Evolutionary conservation across 1,140 invertebrate genomes (phyloP), one percentile per base, ranked within the genome.

Genomic region (Lineus longissimus): DNA sequence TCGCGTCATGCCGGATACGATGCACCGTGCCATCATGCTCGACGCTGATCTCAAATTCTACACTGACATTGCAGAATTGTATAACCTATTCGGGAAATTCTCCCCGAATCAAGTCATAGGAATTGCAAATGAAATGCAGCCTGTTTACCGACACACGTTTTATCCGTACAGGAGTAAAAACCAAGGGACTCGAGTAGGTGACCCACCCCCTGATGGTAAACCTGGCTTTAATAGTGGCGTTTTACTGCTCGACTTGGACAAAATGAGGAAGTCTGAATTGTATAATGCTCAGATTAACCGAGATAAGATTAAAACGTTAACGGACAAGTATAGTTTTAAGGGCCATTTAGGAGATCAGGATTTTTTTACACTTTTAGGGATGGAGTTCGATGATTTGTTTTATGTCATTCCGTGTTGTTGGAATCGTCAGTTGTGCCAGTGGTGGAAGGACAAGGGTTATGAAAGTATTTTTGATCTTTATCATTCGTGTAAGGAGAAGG

Each of bases 281-380:
- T 89, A 87, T 65, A 81, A 86, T 63, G 76, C 84, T 15, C 79
- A 89, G 47, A 72, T 90, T 9, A 84, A 79, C 23, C 81, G 84
- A 36, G 76, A 85, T 17, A 84, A 79, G 64, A 82, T 92, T 19
- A 72, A 84, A 27, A 79, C 84, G 45, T 77, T 91, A 61, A 86
- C 87, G 1, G 70, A 86, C 13, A 91, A 91, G 76, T 92, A 91
- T 80, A 80, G 82, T 30, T 86, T 86, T 57, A 75, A 88, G 81
- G 91, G 91, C 9, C 90, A 94, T 79, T 82, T 94, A 22, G 92
- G 92, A 2, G 91, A 93, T 80, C 92, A 94, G 81, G 92, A 94
- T 81, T 92, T 91, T 78, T 94, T 91, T 73, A 91, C 91, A 0
- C 74, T 94, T 27, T 69, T 93, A 6, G 85, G 85, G 29, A 83